Base-by-base conservation (phyloP, 2,797 vertebrate species). In the Sebastes hubbsi region DNA sequence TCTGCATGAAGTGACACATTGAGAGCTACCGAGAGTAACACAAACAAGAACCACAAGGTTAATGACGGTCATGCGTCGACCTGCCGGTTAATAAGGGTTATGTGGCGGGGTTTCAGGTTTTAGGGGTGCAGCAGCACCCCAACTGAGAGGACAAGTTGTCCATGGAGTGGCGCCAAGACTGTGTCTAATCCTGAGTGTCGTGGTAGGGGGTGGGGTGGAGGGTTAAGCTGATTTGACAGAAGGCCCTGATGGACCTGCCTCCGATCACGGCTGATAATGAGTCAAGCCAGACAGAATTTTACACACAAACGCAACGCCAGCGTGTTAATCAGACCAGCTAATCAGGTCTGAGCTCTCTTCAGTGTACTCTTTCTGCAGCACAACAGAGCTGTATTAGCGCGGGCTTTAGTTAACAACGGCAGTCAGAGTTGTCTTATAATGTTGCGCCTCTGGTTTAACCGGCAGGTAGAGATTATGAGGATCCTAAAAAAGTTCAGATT, bases 311-410 rank as follows among this genome's bases (percentile, higher is more conserved):
- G 61, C 80, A 83, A 66, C 65, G 72, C 24, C 77, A 52, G 81
- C 69, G 93, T 77, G 80, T 89, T 92, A 92, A 93, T 93, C 92
- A 87, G 90, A 87, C 72, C 75, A 80, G 92, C 91, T 94, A 94
- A 94, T 94, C 94, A 87, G 90, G 93, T 93, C 93, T 94, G 91
- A 94, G 93, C 92, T 93, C 91, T 81, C 82, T 76, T 69, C 80
- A 56, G 70, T 63, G 78, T 67, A 24, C 42, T 22, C 8, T 69
- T 69, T 76, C 72, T 66, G 64, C 65, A 61, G 83, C 72, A 81
- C 69, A 81, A 82, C 68, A 60, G 80, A 80, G 81, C 67, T 66
- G 77, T 52, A 36, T 83, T 78, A 88, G 74, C 54, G 5, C 46
- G 18, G 72, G 76, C 76, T 90, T 88, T 82, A 75, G 58, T 38